Conservation (phyloP, 2,113 vertebrate genomes). For the Labeo rohita region DNA sequence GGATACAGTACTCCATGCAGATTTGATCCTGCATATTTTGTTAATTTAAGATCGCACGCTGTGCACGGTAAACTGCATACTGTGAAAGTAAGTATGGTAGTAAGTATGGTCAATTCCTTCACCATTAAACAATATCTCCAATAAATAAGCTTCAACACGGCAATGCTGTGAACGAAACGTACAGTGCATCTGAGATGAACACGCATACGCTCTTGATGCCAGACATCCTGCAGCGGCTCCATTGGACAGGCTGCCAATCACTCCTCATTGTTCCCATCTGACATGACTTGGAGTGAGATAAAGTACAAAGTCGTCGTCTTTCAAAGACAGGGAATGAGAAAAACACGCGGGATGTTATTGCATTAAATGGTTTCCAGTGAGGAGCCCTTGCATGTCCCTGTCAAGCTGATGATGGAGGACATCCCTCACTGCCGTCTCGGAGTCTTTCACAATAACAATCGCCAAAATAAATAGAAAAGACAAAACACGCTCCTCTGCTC, state of each 20-base stretch:
- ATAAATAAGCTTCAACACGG: not conserved
- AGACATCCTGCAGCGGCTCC: constrained; percentile 27
- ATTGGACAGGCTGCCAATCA: constrained; percentile 31
- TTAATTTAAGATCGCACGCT: not conserved
- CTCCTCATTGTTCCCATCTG: constrained; percentile 44
- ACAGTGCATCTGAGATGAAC: constrained; percentile 29
- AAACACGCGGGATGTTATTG: constrained; percentile 53
- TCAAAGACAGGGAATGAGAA: constrained; percentile 12
- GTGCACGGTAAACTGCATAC: not conserved
- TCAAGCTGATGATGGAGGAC: constrained; percentile 50
- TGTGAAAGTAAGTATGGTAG: no score
- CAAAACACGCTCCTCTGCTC: constrained; percentile 20
- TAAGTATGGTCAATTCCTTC: not conserved
- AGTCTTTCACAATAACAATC: constrained; percentile 19
- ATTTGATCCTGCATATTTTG: not conserved
- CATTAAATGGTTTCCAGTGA: constrained; percentile 47
- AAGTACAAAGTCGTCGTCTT: constrained; percentile 11
- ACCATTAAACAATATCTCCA: not conserved
- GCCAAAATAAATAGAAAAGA: constrained; percentile 17
- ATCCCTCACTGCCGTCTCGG: constrained; percentile 22
- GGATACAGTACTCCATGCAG: not conserved
- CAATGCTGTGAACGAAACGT: not conserved
- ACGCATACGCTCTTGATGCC: constrained; percentile 38
- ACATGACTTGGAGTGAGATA: constrained; percentile 41
- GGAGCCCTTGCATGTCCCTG: constrained; percentile 58